Evolutionary conservation across 2,797 vertebrate species (phyloP), one percentile per base, ranked within the genome.

Genomic region (Bradypodion ventrale): DNA sequence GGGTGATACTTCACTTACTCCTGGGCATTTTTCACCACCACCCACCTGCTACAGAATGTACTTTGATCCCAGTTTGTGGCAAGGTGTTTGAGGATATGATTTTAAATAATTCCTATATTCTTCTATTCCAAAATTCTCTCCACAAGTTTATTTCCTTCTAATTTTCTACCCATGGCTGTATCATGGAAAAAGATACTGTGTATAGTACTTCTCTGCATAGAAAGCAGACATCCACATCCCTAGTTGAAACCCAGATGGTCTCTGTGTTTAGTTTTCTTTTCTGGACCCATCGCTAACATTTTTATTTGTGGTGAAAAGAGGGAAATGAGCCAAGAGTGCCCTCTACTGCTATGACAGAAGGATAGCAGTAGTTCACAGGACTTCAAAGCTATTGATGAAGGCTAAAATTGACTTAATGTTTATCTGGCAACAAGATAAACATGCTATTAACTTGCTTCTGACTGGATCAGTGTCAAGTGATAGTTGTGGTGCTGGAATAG

Each of bases 311-410:
- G 25, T 6, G 40, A 65, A 15, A 21, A 35, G 37, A 68, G 13
- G 37, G 78, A 68, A 23, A 9, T 7, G n/a, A 29, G 75, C 13
- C 32, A 32, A 7, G 25, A 56, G 40, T 62, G 81, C 88, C 86
- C 86, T 83, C 90, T 91, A 37, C 76, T 80, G 83, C 8, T 66
- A 59, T 79, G 86, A 59, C 59, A 77, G 82, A 35, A n/a, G 74
- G 70, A n/a, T 60, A 21, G 37, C 75, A 69, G n/a, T 66, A 56
- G n/a, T 37, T 40, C 35, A 32, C 60, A 68, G 27, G 35, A 44
- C 75, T 59, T 75, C 46, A 59, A 27, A 65, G 62, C 40, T 15
- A 15, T 59, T 44, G 56, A 29, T 1, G 6, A n/a, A 72, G 5
- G 16, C 15, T 12, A 12, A 25, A 59, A 29, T 19, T 25, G 27